Base-by-base conservation (phyloP, 2,113 vertebrate genomes). In the Gnathonemus longibarbis region DNA sequence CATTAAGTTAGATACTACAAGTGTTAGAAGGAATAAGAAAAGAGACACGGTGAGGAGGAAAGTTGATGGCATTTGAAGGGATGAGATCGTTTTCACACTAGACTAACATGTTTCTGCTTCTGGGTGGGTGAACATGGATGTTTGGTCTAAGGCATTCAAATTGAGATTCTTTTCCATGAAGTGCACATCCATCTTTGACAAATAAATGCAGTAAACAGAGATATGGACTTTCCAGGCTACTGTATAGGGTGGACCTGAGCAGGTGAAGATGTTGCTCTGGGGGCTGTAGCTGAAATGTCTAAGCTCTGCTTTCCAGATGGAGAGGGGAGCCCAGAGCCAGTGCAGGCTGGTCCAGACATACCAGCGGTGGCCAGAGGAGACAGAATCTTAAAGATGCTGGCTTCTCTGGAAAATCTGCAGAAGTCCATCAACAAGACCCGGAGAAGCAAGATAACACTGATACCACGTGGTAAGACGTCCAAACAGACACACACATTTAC, bases 371-470 rank as follows among this genome's bases (percentile, higher is more conserved):
- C 56, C 0, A 19, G 85, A 45, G 49, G 90, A 1, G 92, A 91
- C 17, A 90, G 90, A 88, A 92, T 96, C 66, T 87, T 93, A 87
- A 93, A 93, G 91, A 94, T 96, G 93, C 92, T 96, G 90, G 94
- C 92, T 2, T 93, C 92, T 24, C 91, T 96, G 86, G 93, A 95
- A 88, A 94, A 93, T 88, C 87, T 95, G 88, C 92, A 95, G 50
- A 92, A 89, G 84, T 90, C 90, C 0, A 90, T 95, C 11, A 95
- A 95, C 94, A 93, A 90, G 91, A 94, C 94, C 0, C 89, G 93
- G 90, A 93, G 92, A 88, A 92, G 93, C 0, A 93, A 92, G 4
- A 90, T 96, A 88, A 94, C 94, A 88, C 77, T 95, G 89, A 90
- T 94, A 58, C 50, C 93, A 1, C 90, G 94, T 92, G 95, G 96